Evolutionary conservation across 2,888 invertebrate genomes (phyloP), one percentile per base, ranked within the genome.

Genomic region (Bhutanitis thaidina): DNA sequence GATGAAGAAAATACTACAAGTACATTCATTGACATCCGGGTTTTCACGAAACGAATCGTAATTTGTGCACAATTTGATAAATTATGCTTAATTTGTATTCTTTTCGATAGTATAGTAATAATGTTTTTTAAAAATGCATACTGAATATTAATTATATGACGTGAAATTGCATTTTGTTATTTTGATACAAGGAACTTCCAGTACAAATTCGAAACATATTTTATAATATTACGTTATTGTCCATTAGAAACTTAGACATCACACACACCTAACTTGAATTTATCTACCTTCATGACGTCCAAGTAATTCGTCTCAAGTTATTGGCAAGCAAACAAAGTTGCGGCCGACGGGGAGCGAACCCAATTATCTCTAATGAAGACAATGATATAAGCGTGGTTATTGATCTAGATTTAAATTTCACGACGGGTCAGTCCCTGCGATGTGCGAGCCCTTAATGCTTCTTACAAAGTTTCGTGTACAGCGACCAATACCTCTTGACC

Each of bases 281-380:
- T 14, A 12, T 30, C 16, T 43, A 43, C 49, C 43, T 43, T 35
- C 15, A 36, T 29, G 72, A 73, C 69, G 74, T 74, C 77, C 78
- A 78, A 86, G 87, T 85, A 84, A 83, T 83, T 85, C 86, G 86
- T 85, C 85, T 86, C 84, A 87, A 87, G 86, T 86, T 87, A 83
- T 84, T 79, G 77, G 74, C 77, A 72, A 79, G 78, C 78, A 86
- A 86, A 88, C 88, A 88, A 86, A 87, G 81, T 87, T 88, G 77
- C 67, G 80, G 79, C 79, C 82, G 77, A 74, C 74, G 77, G 82
- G 87, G 87, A 86, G 80, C 75, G 74, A 78, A 90, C 90, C 90
- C 90, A 90, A 90, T 90, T 90, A 90, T 83, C 89, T 82, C 81
- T 90, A 90, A 90, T 90, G 90, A 90, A 89, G 90, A 90, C 90